Evolutionary conservation across 2,797 vertebrate species (phyloP).

Genomic region (Heliangelus exortis): DNA sequence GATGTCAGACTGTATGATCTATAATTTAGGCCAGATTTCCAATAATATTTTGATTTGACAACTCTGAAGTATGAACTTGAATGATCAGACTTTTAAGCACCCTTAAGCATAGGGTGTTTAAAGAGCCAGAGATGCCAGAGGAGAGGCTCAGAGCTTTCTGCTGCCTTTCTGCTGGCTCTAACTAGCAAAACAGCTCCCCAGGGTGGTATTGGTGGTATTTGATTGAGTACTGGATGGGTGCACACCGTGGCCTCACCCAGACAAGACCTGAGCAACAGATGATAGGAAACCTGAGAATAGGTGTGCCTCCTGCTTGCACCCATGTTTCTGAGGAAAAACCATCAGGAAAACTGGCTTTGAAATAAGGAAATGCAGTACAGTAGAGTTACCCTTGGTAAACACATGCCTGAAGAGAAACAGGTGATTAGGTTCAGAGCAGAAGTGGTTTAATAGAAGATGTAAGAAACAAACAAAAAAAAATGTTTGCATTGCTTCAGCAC

Average conservation of each 20-base stretch:
- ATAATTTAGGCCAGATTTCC: slow-evolving; percentile 35
- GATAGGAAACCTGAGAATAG: background rate
- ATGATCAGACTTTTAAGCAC: background rate
- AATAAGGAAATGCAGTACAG: background rate
- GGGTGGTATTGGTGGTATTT: background rate
- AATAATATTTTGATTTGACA: slow-evolving; percentile 24
- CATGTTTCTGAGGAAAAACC: rapidly evolving
- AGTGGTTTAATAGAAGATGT: background rate
- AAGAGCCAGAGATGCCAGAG: background rate
- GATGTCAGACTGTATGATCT: background rate
- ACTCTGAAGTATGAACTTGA: background rate
- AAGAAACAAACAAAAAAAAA: background rate
- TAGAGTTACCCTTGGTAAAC: background rate
- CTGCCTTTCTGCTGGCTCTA: background rate
- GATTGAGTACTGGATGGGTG: background rate
- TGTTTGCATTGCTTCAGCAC: background rate
- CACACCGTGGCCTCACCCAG: background rate
- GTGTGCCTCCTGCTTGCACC: background rate
- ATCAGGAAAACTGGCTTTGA: background rate
- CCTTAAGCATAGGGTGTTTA: background rate
- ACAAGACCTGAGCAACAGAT: background rate
- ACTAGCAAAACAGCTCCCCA: background rate
- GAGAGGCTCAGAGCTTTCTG: background rate
- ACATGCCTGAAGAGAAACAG: background rate
- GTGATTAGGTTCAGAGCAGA: background rate